Evolutionary conservation across 2,888 invertebrate species (phyloP), one percentile per base, ranked within the genome.

Genomic region (Sarcophaga caerulescens): DNA sequence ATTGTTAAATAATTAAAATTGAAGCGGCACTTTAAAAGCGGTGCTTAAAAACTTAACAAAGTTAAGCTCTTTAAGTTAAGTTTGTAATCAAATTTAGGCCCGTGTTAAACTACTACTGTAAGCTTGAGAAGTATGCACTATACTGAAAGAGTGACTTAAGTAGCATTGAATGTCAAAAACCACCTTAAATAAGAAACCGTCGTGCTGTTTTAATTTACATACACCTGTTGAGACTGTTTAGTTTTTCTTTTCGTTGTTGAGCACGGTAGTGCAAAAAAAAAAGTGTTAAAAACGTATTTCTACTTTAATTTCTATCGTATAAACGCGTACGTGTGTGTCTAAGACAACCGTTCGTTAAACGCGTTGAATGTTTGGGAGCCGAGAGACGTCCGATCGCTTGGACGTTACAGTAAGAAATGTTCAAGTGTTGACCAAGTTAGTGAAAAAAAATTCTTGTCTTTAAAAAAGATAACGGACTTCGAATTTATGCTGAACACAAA

Each of bases 321-420:
- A 52, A 14, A 52, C 5, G 52, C 17, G 52, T 52, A 52, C 52
- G 17, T 52, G 12, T 62, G 17, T 73, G 19, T 45, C 45, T 47
- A n/a, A 45, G 66, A n/a, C 44, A 11, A 65, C 44, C 66, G 71
- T 80, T 63, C 63, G 60, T 19, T 77, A 57, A 52, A 44, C 21
- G 21, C 45, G 35, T 69, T 88, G 19, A 47, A 19, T 65, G 47
- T 60, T 84, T 88, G 87, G 89, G 3, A 19, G 66, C 10, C 35
- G 65, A 65, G 25, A 84, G 69, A 86, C 91, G 91, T 91, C 91
- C 89, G 89, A 88, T 90, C 90, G 89, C 89, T 88, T 91, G 91
- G 91, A 92, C 91, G 91, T 90, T 92, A 89, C 89, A 90, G 90
- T 90, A 91, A 87, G 89, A 88, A 91, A 89, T 91, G 91, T 81